Conservation (phyloP, 1,140 invertebrate species). For the Varroa destructor region DNA sequence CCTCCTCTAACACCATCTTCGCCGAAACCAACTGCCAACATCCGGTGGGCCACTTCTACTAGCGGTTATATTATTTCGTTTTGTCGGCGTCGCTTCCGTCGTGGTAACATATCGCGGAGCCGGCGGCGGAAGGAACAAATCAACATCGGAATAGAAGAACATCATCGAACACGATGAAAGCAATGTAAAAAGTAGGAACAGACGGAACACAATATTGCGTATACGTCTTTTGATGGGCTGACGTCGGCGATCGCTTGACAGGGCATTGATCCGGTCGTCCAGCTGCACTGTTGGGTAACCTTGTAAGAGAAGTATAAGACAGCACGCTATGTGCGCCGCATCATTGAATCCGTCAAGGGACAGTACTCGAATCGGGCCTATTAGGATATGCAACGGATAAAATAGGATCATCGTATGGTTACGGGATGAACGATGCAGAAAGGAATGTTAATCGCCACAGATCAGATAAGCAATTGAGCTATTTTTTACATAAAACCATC, state of each 20-base stretch:
- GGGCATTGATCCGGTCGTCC: neutral
- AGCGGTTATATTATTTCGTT: conserved; percentile 3
- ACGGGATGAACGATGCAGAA: too few relatives aligned
- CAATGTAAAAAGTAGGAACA: neutral
- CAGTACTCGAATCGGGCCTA: neutral
- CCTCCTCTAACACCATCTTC: neutral
- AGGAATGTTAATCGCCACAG: too few relatives aligned
- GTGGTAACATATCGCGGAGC: conserved; percentile 17
- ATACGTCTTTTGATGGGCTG: neutral
- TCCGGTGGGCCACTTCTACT: neutral
- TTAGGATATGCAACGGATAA: too few relatives aligned
- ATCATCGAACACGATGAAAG: conserved; percentile 1
- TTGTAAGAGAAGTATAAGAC: neutral
- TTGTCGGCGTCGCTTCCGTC: conserved; percentile 13
- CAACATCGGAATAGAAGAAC: neutral
- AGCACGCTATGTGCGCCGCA: neutral
- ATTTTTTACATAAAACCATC: too few relatives aligned
- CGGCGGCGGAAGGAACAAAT: neutral
- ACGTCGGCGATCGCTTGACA: neutral
- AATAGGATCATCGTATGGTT: too few relatives aligned
- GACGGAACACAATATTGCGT: neutral
- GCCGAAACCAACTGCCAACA: neutral
- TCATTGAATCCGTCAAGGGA: conserved; percentile 11
- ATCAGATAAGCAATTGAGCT: too few relatives aligned
- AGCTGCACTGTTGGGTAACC: conserved; percentile 9